Evolutionary conservation across 2,888 invertebrate genomes (phyloP), one percentile per base, ranked within the genome.

Genomic region (Tipula helvola): DNA sequence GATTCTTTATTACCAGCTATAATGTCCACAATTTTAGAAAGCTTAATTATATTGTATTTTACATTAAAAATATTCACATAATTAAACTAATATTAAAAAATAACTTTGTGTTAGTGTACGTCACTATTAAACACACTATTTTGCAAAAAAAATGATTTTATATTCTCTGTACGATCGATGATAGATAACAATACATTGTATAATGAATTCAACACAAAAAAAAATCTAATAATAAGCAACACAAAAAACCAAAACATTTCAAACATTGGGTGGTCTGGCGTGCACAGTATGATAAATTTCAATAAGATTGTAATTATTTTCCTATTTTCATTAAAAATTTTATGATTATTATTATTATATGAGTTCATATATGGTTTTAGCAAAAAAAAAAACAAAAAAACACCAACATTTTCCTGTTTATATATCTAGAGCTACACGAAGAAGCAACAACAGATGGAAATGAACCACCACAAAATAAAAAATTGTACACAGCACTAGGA

Each of bases 281-380:
- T 71, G 71, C 71, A 71, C 71, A 71, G 71, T 71, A 71, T 71
- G 71, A 71, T 71, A 71, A 71, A 71, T 71, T 71, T 71, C 71
- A 71, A 71, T 71, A 71, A 71, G 71, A 71, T 71, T 71, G 18
- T 71, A 71, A 71, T 71, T 71, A 71, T 71, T 71, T 71, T 71
- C 71, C 71, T 71, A 71, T 71, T 71, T 71, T 71, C 71, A 71
- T 71, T 71, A 71, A 71, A n/a, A 71, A 71, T 28, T 28, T 18
- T 28, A 71, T 71, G 28, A 10, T 28, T 28, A 71, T 28, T 71
- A 71, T 28, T 71, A 71, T 28, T 28, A 28, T 28, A 2, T 71
- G 71, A 71, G 71, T 71, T 71, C 71, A 71, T 71, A 71, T 71
- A 71, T 71, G 71, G 71, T 18, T 71, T 71, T 28, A 12, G 10